Percentiles rank a stretch among this genome's conserved stretches.
Conservation (phyloP, 2,113 vertebrate species). For the Polypterus bichir region DNA sequence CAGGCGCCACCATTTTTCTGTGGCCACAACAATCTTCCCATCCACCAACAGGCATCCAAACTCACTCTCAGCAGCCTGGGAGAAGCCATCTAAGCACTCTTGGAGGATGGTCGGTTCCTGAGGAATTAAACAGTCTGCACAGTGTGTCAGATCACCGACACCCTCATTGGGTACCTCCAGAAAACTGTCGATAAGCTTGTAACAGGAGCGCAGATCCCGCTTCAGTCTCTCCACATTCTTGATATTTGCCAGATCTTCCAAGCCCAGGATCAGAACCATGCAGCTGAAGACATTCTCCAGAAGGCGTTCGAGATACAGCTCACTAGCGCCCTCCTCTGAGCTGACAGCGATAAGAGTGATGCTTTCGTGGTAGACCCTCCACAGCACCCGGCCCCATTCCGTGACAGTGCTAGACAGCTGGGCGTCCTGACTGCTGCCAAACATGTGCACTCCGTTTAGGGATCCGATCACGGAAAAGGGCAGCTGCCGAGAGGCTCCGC, state of each 20-base stretch:
- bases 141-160: slow-evolving; percentile 68
- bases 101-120: slow-evolving; percentile 49
- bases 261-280: slow-evolving; percentile 78
- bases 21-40: slow-evolving; percentile 56
- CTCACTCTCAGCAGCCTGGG: slow-evolving; percentile 52
- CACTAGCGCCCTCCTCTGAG: slow-evolving; percentile 39
- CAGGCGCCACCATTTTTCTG: slow-evolving; percentile 78
- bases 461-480: slow-evolving; percentile 82
- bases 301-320: slow-evolving; percentile 54
- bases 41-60: slow-evolving; percentile 62
- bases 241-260: slow-evolving; percentile 62
- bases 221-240: slow-evolving; percentile 78
- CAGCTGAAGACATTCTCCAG: slow-evolving; percentile 72
- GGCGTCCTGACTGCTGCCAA: slow-evolving; percentile 65
- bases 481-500: slow-evolving; percentile 55
- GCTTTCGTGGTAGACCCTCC: slow-evolving; percentile 75
- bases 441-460: slow-evolving; percentile 84
- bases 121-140: slow-evolving; percentile 60
- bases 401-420: slow-evolving; percentile 55
- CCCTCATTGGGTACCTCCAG: slow-evolving; percentile 46
- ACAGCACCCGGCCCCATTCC: slow-evolving; percentile 55
- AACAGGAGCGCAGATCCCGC: slow-evolving; percentile 71
- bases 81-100: slow-evolving; percentile 57
- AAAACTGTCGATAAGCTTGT: slow-evolving; percentile 67
- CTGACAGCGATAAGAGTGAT: slow-evolving; percentile 73